Percentiles rank a stretch among this genome's conserved stretches.
Evolutionary conservation across 2,888 invertebrate genomes (phyloP).

Genomic region (Clostera curtula): DNA sequence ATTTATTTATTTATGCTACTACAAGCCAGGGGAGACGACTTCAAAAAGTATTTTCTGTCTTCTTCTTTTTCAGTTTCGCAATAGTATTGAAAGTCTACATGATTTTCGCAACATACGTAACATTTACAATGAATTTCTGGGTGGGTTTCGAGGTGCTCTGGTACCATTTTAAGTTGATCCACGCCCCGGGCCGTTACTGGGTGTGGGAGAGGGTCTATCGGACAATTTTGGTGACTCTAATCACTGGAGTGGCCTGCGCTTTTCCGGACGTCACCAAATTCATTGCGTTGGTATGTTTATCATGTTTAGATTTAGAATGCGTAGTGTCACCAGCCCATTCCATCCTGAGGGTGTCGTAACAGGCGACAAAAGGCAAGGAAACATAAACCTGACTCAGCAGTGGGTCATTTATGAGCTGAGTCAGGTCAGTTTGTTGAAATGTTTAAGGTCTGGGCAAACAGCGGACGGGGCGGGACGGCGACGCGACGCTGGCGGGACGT

Average conservation of each 20-base stretch:
- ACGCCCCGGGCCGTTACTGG: slow-evolving; percentile 26
- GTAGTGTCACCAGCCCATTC: no score
- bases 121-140: slow-evolving; percentile 41
- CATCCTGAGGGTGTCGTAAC: no score
- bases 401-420: no score
- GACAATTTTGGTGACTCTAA: slow-evolving; percentile 18
- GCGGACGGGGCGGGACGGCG: no score
- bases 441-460: no score
- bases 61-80: slow-evolving; percentile 28
- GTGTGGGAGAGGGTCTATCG: slow-evolving; percentile 44
- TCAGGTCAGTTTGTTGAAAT: no score
- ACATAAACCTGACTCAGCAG: no score
- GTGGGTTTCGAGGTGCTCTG: slow-evolving; percentile 40
- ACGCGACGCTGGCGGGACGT: no score
- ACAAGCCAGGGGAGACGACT: no score
- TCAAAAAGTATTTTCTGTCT: no score
- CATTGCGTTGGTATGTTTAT: slow-evolving; percentile 41
- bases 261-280: slow-evolving; percentile 36
- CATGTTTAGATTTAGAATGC: no score
- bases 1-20: background rate
- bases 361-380: no score
- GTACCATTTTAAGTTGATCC: slow-evolving; percentile 29
- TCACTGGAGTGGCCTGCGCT: slow-evolving; percentile 23
- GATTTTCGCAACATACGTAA: slow-evolving; percentile 32
- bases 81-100: slow-evolving; percentile 32